Evolutionary conservation across 2,797 vertebrate species (phyloP).

Genomic region (Ctenosaura bakeri): DNA sequence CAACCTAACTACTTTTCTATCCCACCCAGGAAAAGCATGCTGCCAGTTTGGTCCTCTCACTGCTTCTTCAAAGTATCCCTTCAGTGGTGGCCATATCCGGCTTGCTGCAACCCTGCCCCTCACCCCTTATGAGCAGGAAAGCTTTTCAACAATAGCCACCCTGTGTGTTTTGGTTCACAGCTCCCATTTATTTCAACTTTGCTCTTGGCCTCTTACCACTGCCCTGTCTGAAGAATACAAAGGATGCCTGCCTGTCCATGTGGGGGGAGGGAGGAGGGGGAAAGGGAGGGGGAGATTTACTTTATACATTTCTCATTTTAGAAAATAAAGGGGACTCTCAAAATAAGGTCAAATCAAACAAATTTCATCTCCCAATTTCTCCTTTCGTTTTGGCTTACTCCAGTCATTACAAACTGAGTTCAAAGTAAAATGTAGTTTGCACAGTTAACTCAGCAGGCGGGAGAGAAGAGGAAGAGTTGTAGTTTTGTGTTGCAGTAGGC

Average conservation of each 20-base stretch:
- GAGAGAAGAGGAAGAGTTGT: too few species aligned
- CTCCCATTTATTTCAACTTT: not conserved
- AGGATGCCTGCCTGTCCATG: not conserved
- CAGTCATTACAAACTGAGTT: too few species aligned
- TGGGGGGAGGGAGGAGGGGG: too few species aligned
- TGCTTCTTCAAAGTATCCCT: constrained; percentile 10
- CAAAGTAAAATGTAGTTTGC: too few species aligned
- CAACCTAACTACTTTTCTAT: not conserved
- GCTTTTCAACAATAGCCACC: not conserved
- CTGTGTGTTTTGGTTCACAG: constrained; percentile 11
- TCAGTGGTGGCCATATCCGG: not conserved
- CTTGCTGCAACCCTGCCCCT: constrained; percentile 1
- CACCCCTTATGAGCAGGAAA: not conserved
- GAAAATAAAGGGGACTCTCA: not conserved
- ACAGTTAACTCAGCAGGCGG: too few species aligned
- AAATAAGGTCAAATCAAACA: not conserved
- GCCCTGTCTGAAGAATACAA: not conserved
- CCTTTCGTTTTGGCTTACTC: too few species aligned
- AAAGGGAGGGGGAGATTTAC: too few species aligned
- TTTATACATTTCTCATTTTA: not conserved
- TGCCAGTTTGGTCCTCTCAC: not conserved
- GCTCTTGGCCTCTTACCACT: not conserved
- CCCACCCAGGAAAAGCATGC: not conserved
- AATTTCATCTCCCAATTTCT: too few species aligned
- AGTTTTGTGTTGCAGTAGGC: too few species aligned